A percentile compares a stretch with the other conserved stretches of the same genome.
These are phyloP conservation scores for Pangasius macronema DNA, from an alignment of 2,797 vertebrate species.

Conservation along the genomic window DNA sequence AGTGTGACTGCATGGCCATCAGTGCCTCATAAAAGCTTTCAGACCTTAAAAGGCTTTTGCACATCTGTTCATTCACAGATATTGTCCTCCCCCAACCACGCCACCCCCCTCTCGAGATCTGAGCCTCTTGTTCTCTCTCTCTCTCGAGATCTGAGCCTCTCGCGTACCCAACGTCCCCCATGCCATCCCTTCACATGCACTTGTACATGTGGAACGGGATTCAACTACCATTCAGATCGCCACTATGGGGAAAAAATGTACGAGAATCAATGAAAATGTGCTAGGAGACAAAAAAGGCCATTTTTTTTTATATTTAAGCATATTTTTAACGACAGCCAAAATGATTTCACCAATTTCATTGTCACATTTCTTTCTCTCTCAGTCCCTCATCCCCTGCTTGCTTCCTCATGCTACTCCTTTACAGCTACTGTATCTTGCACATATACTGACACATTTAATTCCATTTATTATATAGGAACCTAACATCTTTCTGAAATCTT, in stretches of 20 bases:
- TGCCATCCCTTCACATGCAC: neutral
- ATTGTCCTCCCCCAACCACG: too few relatives aligned
- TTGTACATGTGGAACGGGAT: neutral
- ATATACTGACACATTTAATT: neutral
- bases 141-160: neutral
- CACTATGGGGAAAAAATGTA: neutral
- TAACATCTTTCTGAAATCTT: neutral
- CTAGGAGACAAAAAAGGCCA: neutral
- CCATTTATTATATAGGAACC: neutral
- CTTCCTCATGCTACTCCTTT: neutral
- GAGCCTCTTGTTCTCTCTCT: neutral
- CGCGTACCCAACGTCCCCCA: neutral
- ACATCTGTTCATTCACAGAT: conserved; percentile 22
- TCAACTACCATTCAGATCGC: conserved; percentile 2
- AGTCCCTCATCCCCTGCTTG: neutral
- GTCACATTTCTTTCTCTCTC: neutral
- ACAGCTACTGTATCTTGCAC: neutral
- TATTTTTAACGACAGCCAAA: neutral
- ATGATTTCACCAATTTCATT: neutral
- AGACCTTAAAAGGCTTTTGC: conserved; percentile 1
- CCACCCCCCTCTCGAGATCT: neutral
- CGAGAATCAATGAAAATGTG: neutral
- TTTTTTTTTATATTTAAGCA: too few relatives aligned
- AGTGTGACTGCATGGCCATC: neutral
- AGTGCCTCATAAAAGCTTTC: conserved; percentile 8